Conservation (phyloP, 1,140 invertebrate species). For the Gryon sp. region DNA sequence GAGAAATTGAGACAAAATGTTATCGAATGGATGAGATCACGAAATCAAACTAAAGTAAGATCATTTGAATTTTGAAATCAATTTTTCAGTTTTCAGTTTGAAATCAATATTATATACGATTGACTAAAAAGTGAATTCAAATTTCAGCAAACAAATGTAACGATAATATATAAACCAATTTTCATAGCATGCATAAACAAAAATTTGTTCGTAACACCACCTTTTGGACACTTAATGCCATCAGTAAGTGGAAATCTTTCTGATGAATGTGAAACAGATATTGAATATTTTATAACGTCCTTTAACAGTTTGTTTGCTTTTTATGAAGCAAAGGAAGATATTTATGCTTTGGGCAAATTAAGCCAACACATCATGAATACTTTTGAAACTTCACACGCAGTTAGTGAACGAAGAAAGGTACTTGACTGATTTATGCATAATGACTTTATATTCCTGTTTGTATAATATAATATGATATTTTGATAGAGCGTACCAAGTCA, state of each 20-base stretch:
- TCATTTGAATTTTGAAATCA: no score
- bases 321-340: slow-evolving; percentile 83
- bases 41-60: slow-evolving; percentile 73
- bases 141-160: slow-evolving; percentile 81
- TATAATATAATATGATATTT: slow-evolving; percentile 23
- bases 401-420: slow-evolving; percentile 81
- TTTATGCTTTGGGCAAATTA: slow-evolving; percentile 83
- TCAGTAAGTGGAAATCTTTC: slow-evolving; percentile 77
- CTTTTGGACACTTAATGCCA: slow-evolving; percentile 82
- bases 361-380: slow-evolving; percentile 83
- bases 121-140: slow-evolving; percentile 15
- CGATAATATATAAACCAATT: slow-evolving; percentile 83
- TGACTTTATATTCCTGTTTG: no score
- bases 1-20: slow-evolving; percentile 77
- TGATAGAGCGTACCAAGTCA: slow-evolving; percentile 30
- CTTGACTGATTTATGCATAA: no score
- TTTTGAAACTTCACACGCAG: slow-evolving; percentile 81
- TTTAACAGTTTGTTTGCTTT: slow-evolving; percentile 82
- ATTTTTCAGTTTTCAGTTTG: no score
- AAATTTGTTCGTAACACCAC: slow-evolving; percentile 83
- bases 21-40: slow-evolving; percentile 80
- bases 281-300: slow-evolving; percentile 81
- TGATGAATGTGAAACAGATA: slow-evolving; percentile 72
- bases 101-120: background rate
- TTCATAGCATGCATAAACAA: slow-evolving; percentile 82